phyloP scores from a whole-genome alignment of 2,888 invertebrate genomes.

The Venustoraphidia nigricollis region DNA sequence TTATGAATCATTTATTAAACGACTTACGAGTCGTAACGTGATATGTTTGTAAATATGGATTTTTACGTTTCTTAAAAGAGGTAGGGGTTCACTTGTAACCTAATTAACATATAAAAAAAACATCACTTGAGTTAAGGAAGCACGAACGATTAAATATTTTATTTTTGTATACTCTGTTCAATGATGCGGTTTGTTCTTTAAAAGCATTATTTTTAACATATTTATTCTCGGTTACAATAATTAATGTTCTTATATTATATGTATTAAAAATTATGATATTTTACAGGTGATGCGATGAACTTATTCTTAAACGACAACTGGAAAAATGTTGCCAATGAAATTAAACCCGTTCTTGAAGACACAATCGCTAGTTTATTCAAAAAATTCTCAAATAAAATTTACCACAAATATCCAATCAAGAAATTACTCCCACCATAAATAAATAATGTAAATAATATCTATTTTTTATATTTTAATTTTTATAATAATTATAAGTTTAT shows the following conservation, averaged over 20 bases:
- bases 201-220: not conserved
- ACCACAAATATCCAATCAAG: conserved; percentile 38
- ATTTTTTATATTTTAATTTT: too few species aligned
- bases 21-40: too few species aligned
- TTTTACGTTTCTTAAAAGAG: too few species aligned
- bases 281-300: conserved; percentile 53
- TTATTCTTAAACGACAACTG: conserved; percentile 64
- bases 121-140: too few species aligned
- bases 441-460: not conserved
- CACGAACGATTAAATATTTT: not conserved
- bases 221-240: too few species aligned
- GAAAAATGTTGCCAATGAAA: conserved; percentile 50
- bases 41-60: too few species aligned
- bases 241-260: too few species aligned
- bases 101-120: too few species aligned
- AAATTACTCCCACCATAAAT: conserved; percentile 31
- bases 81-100: too few species aligned
- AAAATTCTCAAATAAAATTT: conserved; percentile 41
- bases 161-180: not conserved
- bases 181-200: not conserved
- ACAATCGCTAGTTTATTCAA: conserved; percentile 39
- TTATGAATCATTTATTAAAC: too few species aligned
- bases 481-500: too few species aligned
- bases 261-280: not conserved
- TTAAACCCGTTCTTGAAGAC: conserved; percentile 53